These are phyloP conservation scores for Mesorhabditis belari DNA, from an alignment of 2,888 invertebrate genomes.

Conservation along the genomic window DNA sequence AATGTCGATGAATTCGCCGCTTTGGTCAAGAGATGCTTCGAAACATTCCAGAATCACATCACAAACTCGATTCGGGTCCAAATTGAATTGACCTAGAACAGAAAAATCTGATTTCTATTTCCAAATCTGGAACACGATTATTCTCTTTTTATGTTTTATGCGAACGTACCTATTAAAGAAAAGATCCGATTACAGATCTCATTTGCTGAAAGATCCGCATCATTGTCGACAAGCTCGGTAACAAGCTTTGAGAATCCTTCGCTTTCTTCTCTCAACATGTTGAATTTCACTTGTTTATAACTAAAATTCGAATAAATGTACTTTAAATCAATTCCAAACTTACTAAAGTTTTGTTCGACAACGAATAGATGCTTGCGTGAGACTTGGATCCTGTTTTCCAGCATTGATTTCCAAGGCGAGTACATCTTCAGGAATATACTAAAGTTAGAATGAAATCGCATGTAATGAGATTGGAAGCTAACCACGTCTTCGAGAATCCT, in stretches of 20 bases:
- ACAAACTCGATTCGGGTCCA: conserved; percentile 79
- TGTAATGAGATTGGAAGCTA: not conserved
- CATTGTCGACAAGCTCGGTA: conserved; percentile 35
- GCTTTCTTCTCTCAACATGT: conserved; percentile 93
- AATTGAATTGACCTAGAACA: conserved; percentile 86
- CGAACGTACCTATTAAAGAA: conserved; percentile 27
- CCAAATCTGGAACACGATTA: not conserved
- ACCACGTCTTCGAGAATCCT: not conserved
- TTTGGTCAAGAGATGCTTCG: conserved; percentile 64
- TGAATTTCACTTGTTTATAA: conserved; percentile 98
- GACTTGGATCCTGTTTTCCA: not conserved
- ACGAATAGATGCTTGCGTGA: not conserved
- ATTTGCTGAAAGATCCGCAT: conserved; percentile 3
- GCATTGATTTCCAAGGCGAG: not conserved
- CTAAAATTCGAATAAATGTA: no score
- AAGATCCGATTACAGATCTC: conserved; percentile 22
- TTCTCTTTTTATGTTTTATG: not conserved
- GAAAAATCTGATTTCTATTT: no score
- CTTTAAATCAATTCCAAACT: not conserved
- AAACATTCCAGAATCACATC: conserved; percentile 94
- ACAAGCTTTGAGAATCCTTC: conserved; percentile 88
- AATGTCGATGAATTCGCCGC: conserved; percentile 69
- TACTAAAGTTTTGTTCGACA: not conserved
- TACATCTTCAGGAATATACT: not conserved
- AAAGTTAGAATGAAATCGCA: not conserved